These are phyloP conservation scores for Troglohyphantes excavatus DNA, from an alignment of 2,888 invertebrate genomes.

Conservation along the genomic window DNA sequence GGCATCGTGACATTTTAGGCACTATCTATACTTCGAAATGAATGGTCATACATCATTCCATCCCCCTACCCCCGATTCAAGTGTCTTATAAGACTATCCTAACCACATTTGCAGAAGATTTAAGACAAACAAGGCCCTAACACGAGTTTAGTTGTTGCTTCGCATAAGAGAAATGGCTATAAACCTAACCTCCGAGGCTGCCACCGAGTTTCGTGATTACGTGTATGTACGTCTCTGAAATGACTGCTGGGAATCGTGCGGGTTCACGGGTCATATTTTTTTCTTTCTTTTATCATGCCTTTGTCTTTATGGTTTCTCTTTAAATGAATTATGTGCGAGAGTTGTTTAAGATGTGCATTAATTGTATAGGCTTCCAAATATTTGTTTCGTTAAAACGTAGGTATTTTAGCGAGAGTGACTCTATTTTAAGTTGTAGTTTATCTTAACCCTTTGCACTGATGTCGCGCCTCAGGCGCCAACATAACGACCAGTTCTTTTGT, in stretches of 20 bases:
- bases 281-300: background rate
- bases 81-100: background rate
- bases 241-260: background rate
- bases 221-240: background rate
- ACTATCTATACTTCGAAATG: background rate
- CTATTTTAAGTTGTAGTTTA: too few relatives aligned
- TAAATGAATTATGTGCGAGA: background rate
- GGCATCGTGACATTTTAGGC: background rate
- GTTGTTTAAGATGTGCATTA: background rate
- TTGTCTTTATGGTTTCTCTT: background rate
- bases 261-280: background rate
- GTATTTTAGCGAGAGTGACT: too few relatives aligned
- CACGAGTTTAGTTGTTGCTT: background rate
- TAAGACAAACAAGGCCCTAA: background rate
- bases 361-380: background rate
- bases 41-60: background rate
- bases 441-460: too few relatives aligned
- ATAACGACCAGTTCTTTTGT: too few relatives aligned
- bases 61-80: background rate
- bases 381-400: background rate
- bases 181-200: background rate
- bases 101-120: background rate
- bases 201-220: constrained; percentile 1
- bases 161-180: background rate
- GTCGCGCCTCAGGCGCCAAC: too few relatives aligned